Percentiles rank a stretch among this genome's conserved stretches.
Conservation (phyloP, 2,797 vertebrate genomes). For the Holocentrus rufus region DNA sequence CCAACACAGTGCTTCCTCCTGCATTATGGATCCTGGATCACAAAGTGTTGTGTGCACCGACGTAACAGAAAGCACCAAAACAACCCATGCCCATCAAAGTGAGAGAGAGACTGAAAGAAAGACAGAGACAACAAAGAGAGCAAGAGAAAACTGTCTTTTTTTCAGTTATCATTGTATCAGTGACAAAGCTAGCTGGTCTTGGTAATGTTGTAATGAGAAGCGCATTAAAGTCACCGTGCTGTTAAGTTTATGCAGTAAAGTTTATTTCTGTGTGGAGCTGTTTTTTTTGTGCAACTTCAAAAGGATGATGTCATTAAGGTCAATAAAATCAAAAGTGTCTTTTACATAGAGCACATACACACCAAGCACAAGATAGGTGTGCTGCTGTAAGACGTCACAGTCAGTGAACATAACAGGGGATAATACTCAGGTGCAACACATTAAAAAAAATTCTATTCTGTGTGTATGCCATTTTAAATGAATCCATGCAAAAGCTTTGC, state of each 20-base stretch:
- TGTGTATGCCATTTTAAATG: too few species aligned
- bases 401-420: neutral
- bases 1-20: neutral
- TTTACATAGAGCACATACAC: neutral
- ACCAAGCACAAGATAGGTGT: neutral
- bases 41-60: neutral
- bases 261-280: neutral
- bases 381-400: neutral
- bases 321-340: neutral
- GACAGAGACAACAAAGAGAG: neutral
- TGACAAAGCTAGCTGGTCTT: too few species aligned
- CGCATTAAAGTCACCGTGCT: neutral
- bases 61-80: neutral
- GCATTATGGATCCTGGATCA: neutral
- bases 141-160: neutral
- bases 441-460: neutral
- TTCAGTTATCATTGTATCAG: too few species aligned
- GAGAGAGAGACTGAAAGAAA: neutral
- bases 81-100: neutral
- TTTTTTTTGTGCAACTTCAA: neutral
- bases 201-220: neutral
- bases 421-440: slow-evolving; percentile 2
- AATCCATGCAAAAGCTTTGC: neutral
- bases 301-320: neutral
- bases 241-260: neutral